A percentile compares a stretch with the other conserved stretches of the same genome.
Evolutionary conservation across 2,113 vertebrate species (phyloP).

Genomic region (Ctenomys sociabilis): DNA sequence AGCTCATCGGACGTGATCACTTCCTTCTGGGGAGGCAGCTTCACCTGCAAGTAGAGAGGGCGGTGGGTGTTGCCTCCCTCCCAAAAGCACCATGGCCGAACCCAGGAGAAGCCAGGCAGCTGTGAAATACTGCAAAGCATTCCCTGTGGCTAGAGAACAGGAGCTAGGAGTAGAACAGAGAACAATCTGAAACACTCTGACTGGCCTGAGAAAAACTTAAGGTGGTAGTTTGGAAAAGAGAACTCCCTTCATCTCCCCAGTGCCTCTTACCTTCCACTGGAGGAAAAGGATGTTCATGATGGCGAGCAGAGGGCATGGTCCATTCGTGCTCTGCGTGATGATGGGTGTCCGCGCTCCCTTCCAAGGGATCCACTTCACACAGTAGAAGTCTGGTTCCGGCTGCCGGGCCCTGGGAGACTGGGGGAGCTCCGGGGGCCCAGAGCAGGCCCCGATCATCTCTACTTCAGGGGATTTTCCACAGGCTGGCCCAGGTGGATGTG

Average conservation of each 20-base stretch:
- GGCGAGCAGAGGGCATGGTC: constrained; percentile 96
- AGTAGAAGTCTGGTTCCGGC: constrained; percentile 86
- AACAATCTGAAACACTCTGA: background rate
- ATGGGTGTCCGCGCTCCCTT: constrained; percentile 93
- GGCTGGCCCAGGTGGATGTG: background rate
- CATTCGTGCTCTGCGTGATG: constrained; percentile 94
- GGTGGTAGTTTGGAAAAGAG: background rate
- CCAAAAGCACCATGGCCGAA: background rate
- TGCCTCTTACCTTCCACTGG: constrained; percentile 92
- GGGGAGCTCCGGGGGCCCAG: constrained; percentile 47
- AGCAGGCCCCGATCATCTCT: background rate
- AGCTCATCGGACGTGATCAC: constrained; percentile 93
- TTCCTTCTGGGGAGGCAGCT: constrained; percentile 93
- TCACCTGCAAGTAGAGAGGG: constrained; percentile 86
- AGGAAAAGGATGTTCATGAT: constrained; percentile 95
- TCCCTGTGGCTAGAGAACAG: background rate
- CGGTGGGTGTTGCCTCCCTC: background rate
- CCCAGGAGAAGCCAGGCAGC: fast-evolving
- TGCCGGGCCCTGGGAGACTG: constrained; percentile 50
- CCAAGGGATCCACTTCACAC: constrained; percentile 97
- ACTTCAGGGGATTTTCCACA: background rate
- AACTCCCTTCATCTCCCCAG: background rate
- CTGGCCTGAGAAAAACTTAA: background rate
- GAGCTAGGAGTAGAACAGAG: background rate
- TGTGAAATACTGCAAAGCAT: background rate